Evolutionary conservation across 2,797 vertebrate genomes (phyloP).

Genomic region (Harpagifer antarcticus): DNA sequence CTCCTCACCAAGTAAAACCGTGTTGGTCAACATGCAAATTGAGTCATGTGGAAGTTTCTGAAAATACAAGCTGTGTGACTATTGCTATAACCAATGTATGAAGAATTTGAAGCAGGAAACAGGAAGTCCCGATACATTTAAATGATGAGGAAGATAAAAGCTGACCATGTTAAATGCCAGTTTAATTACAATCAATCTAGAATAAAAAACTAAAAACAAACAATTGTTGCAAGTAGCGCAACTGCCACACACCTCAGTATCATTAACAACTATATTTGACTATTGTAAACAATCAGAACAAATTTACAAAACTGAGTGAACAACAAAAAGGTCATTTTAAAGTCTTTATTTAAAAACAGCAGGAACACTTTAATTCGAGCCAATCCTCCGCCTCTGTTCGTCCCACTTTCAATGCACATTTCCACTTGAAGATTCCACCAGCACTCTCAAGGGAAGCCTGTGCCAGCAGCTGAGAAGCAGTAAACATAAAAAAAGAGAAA

Average conservation of each 20-base stretch:
- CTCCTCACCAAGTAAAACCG: too few species aligned
- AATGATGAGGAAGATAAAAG: not conserved
- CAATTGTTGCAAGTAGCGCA: too few species aligned
- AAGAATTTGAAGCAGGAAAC: not conserved
- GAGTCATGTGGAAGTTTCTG: not conserved
- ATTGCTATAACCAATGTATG: not conserved
- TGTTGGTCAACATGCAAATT: not conserved
- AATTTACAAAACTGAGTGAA: not conserved
- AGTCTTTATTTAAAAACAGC: conserved; percentile 62
- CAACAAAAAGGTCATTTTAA: not conserved
- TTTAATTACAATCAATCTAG: too few species aligned
- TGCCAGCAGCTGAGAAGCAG: conserved; percentile 55
- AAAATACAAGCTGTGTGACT: not conserved
- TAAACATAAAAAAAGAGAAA: not conserved
- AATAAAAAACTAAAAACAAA: too few species aligned
- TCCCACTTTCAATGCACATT: conserved; percentile 7
- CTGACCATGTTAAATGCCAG: not conserved
- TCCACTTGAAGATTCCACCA: conserved; percentile 28
- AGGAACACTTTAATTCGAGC: not conserved
- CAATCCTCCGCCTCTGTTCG: conserved; percentile 14
- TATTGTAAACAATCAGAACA: too few species aligned
- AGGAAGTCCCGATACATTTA: not conserved
- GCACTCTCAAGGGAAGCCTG: conserved; percentile 8
- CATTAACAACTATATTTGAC: too few species aligned
- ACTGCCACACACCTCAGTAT: too few species aligned